Conservation (phyloP, 2,113 vertebrate genomes). For the Pipa parva region DNA sequence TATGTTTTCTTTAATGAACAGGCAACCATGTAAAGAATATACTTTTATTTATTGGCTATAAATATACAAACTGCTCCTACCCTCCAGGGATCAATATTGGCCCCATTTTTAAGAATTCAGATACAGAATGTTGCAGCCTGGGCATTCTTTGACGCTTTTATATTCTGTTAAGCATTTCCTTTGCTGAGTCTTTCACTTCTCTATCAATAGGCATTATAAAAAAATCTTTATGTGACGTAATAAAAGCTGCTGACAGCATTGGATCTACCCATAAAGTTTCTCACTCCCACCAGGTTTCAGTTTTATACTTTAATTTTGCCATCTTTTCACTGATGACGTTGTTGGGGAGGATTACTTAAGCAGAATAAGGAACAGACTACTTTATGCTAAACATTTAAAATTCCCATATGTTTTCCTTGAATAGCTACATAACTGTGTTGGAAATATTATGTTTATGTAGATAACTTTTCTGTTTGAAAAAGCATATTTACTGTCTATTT, state of each 20-base stretch:
- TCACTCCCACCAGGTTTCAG: conserved; percentile 3
- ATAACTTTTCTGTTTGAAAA: neutral
- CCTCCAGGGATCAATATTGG: neutral
- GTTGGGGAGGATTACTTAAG: neutral
- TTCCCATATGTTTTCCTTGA: neutral
- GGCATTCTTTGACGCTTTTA: neutral
- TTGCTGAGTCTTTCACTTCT: neutral
- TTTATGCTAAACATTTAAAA: neutral
- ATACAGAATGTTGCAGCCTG: neutral
- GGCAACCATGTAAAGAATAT: conserved; percentile 1
- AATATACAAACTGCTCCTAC: neutral
- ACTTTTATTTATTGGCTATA: conserved; percentile 7
- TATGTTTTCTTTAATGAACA: conserved; percentile 2
- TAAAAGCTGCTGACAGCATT: conserved; percentile 13
- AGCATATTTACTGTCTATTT: no score
- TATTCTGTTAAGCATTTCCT: neutral
- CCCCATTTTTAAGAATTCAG: neutral
- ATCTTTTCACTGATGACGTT: neutral
- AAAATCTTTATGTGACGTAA: neutral
- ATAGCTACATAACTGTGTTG: no score
- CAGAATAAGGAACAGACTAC: neutral
- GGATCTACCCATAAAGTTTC: neutral
- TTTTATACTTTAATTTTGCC: neutral
- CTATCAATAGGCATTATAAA: neutral
- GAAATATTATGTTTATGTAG: neutral